phyloP scores from a whole-genome alignment of 2,888 invertebrate genomes.

The Poecilus cupreus region DNA sequence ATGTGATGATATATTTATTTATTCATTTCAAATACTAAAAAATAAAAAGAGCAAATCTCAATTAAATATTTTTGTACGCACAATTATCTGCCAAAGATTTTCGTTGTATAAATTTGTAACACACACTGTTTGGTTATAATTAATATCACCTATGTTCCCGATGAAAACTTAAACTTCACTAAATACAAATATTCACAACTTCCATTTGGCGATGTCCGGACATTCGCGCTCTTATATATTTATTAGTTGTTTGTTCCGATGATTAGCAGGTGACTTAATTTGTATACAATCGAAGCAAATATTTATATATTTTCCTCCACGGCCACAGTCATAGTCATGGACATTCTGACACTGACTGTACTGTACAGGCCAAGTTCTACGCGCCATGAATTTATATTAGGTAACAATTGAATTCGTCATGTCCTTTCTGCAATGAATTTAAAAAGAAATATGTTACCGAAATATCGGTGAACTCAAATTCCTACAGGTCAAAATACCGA shows the following conservation, averaged over 20 bases:
- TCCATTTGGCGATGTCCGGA: neutral
- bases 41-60: too few species aligned
- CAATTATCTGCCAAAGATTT: too few species aligned
- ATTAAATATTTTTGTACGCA: too few species aligned
- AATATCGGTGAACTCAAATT: too few species aligned
- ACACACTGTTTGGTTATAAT: too few species aligned
- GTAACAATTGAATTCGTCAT: neutral
- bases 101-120: too few species aligned
- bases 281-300: neutral
- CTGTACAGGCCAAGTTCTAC: neutral
- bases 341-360: neutral
- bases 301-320: neutral
- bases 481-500: too few species aligned
- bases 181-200: neutral
- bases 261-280: neutral
- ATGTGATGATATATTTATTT: too few species aligned
- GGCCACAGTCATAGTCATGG: neutral
- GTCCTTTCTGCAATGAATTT: neutral
- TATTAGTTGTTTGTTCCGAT: neutral
- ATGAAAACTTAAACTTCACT: too few species aligned
- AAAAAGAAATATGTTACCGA: too few species aligned
- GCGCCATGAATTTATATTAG: neutral
- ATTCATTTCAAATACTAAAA: too few species aligned
- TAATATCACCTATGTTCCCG: too few species aligned
- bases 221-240: neutral